A percentile compares a stretch with the other conserved stretches of the same genome.
Evolutionary conservation across 2,797 vertebrate genomes (phyloP).

Genomic region (Lateolabrax maculatus): DNA sequence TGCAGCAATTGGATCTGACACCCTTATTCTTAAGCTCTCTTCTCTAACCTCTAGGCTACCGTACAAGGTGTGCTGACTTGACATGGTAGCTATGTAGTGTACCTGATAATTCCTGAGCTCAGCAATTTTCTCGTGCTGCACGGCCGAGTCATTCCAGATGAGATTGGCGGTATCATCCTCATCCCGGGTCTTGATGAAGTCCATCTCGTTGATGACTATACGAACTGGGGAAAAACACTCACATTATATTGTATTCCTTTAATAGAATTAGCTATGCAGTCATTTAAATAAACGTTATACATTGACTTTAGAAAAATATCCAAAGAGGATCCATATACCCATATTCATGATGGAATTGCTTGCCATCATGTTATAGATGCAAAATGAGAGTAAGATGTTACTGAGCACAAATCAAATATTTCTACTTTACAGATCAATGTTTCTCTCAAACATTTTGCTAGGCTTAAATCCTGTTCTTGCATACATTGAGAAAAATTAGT

Average conservation of each 20-base stretch:
- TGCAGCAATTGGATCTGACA: slow-evolving; percentile 19
- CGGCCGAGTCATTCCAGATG: slow-evolving; percentile 97
- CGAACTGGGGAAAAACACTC: slow-evolving; percentile 86
- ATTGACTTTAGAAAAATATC: background rate
- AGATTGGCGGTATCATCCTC: slow-evolving; percentile 98
- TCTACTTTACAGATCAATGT: slow-evolving; percentile 45
- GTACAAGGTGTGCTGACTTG: slow-evolving; percentile 39
- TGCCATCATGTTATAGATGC: background rate
- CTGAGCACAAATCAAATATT: slow-evolving; percentile 38
- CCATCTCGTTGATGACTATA: slow-evolving; percentile 92
- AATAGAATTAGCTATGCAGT: background rate
- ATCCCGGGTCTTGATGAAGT: slow-evolving; percentile 93
- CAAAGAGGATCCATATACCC: background rate
- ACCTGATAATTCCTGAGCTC: slow-evolving; percentile 99
- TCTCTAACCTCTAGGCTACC: slow-evolving; percentile 20
- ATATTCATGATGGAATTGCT: slow-evolving; percentile 20
- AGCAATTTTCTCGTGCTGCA: slow-evolving; percentile 98
- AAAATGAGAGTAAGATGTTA: slow-evolving; percentile 21
- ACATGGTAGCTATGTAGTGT: slow-evolving; percentile 25
- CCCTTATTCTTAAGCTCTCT: slow-evolving; percentile 22
- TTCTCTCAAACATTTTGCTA: slow-evolving; percentile 51
- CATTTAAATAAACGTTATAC: slow-evolving; percentile 16
- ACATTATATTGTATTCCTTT: slow-evolving; percentile 28
- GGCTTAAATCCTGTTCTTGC: slow-evolving; percentile 53
- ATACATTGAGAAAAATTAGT: slow-evolving; percentile 59